phyloP scores from a whole-genome alignment of 2,888 invertebrate genomes.

The Machimus rusticus region DNA sequence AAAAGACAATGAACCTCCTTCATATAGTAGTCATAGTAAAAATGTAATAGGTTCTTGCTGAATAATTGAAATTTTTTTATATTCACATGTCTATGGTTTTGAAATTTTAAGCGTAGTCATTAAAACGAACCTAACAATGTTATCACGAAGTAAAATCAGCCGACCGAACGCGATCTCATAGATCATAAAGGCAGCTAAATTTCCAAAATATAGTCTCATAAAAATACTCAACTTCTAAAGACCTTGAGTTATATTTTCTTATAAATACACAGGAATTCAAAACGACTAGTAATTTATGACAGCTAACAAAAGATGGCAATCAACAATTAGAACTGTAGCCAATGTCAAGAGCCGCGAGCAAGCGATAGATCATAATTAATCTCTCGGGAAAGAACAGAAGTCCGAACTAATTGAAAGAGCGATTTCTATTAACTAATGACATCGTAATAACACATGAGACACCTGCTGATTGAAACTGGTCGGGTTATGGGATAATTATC shows the following conservation, averaged over 20 bases:
- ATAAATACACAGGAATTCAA: neutral
- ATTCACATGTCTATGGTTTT: neutral
- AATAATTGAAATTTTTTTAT: neutral
- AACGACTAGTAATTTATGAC: neutral
- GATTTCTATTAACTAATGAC: neutral
- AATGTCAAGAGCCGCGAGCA: slow-evolving; percentile 7
- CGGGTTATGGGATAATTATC: neutral
- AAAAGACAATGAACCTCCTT: too few species aligned
- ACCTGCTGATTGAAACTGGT: neutral
- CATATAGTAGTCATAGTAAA: too few species aligned
- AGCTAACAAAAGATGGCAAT: slow-evolving; percentile 12
- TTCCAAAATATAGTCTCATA: neutral
- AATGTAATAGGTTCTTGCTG: too few species aligned
- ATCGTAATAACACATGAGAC: neutral
- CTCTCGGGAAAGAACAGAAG: neutral
- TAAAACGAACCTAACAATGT: neutral
- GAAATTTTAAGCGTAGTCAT: neutral
- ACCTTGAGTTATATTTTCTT: neutral
- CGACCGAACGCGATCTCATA: neutral
- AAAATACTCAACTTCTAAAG: neutral
- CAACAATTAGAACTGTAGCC: neutral
- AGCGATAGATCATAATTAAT: neutral
- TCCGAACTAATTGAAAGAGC: neutral
- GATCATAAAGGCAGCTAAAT: neutral
- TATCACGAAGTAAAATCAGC: neutral